These are phyloP conservation scores for Pherbina coryleti DNA, from an alignment of 2,888 invertebrate species.

Conservation along the genomic window DNA sequence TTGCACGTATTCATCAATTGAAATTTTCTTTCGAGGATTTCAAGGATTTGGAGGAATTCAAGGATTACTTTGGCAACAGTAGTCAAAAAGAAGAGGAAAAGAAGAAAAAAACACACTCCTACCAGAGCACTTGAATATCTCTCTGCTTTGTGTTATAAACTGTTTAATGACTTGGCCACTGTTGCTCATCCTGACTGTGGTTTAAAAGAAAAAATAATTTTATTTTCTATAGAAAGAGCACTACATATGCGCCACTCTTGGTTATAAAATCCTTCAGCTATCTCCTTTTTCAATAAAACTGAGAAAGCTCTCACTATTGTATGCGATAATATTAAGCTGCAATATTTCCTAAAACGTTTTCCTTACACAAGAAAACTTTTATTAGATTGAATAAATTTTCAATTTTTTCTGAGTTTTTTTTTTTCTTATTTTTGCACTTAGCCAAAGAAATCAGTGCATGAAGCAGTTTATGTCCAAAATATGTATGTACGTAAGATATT, in stretches of 20 bases:
- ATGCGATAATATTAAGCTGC: neutral
- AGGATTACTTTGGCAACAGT: no score
- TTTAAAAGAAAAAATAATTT: neutral
- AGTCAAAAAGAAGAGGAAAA: no score
- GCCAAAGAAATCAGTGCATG: conserved; percentile 1
- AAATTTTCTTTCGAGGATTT: neutral
- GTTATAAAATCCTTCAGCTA: neutral
- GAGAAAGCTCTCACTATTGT: no score
- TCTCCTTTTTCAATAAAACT: neutral
- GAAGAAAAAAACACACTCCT: no score
- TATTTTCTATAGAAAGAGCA: neutral
- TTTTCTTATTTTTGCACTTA: conserved; percentile 32
- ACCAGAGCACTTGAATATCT: neutral
- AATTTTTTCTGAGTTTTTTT: no score
- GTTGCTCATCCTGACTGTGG: neutral
- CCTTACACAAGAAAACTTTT: conserved; percentile 4
- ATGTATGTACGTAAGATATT: conserved; percentile 31
- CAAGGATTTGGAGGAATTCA: neutral
- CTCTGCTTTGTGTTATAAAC: conserved; percentile 13
- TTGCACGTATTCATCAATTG: neutral
- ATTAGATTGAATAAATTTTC: conserved; percentile 39
- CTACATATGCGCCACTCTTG: neutral
- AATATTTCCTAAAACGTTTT: neutral
- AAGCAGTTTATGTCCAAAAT: conserved; percentile 12
- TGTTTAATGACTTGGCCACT: conserved; percentile 42